A percentile compares a stretch with the other conserved stretches of the same genome.
phyloP scores from a whole-genome alignment of 2,797 vertebrate genomes.

The Halcyon badia region DNA sequence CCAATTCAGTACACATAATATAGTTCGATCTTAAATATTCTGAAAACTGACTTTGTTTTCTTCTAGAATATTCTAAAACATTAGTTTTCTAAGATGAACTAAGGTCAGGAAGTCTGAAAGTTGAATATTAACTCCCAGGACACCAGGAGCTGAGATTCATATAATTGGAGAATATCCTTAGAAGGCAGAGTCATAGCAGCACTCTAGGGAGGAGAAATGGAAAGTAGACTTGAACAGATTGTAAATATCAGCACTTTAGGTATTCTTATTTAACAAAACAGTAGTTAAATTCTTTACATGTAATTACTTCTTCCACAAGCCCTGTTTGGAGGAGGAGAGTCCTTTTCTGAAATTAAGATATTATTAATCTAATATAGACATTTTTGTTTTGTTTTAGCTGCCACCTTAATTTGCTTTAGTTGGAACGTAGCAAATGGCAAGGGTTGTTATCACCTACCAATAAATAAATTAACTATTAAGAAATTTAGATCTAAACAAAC shows the following conservation, averaged over 20 bases:
- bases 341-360: not conserved
- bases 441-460: not conserved
- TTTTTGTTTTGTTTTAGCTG: not conserved
- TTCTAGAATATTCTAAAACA: not conserved
- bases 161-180: conserved; percentile 32
- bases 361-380: not conserved
- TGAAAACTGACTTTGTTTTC: not conserved
- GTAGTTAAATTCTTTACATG: conserved; percentile 5
- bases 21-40: not conserved
- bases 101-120: not conserved
- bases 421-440: not conserved
- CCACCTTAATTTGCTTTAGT: not conserved
- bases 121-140: conserved; percentile 7
- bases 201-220: conserved; percentile 23
- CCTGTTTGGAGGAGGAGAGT: not conserved
- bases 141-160: not conserved
- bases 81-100: not conserved
- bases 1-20: not conserved
- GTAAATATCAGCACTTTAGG: conserved; percentile 48
- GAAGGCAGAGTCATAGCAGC: conserved; percentile 2
- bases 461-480: conserved; percentile 3
- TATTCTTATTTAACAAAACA: not conserved
- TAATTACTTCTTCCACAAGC: not conserved
- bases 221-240: conserved; percentile 15
- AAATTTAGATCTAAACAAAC: not conserved